Evolutionary conservation across 2,888 invertebrate species (phyloP), one percentile per base, ranked within the genome.

Genomic region (Meiosimyza decipiens): DNA sequence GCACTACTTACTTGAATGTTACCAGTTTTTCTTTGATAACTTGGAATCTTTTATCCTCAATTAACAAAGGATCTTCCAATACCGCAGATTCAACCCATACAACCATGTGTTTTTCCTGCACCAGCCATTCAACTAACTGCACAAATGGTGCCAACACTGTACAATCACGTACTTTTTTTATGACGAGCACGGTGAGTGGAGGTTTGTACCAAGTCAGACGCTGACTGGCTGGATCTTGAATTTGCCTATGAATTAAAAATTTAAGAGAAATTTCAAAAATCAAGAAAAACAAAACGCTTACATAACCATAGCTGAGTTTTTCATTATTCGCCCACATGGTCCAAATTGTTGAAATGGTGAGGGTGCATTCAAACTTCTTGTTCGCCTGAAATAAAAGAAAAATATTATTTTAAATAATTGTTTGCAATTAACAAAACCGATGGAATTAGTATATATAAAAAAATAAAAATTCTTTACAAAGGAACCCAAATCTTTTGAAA

Each of bases 281-380:
- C 15, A 47, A 57, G n/a, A 47, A 13, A 49, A 12, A 52, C 5
- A n/a, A 12, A 50, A 47, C 11, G 70, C 96, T 95, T 89, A 97
- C 98, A 98, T 95, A 86, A 97, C 95, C 94, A 96, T 95, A 52
- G 95, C 95, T 15, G 97, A 95, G 88, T 95, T 97, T 89, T 97
- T 97, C 95, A 97, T 95, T 86, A 98, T 96, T 80, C 97, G 93
- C 82, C 97, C 98, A 90, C 98, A 98, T 91, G 98, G 98, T 90
- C 98, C 98, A 88, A 98, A 98, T 85, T 97, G 96, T 88, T 97
- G 97, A 81, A 97, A 94, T 1, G 97, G 98, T 77, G 95, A 97
- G 12, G 97, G 98, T 18, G 98, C 98, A 90, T 97, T 98, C 87
- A 98, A 90, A 81, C 97, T 97, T 86, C 97, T 90, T 59, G 97